Evolutionary conservation across 1,140 invertebrate species (phyloP).

Genomic region (Pseudomyrmex dendroicus): DNA sequence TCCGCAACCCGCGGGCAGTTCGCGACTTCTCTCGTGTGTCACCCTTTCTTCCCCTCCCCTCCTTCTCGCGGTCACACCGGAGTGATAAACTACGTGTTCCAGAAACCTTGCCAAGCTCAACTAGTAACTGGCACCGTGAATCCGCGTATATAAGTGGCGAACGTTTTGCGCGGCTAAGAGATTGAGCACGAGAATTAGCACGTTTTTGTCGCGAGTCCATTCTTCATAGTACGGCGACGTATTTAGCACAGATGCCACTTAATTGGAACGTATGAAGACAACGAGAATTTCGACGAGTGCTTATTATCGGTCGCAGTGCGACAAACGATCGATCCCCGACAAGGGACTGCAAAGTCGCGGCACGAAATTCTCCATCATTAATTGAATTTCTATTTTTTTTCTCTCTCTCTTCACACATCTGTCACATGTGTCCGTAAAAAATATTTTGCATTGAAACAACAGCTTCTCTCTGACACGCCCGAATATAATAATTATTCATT

Average conservation of each 20-base stretch:
- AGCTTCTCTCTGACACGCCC: too few relatives aligned
- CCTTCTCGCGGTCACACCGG: not conserved
- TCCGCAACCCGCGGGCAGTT: not conserved
- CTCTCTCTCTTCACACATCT: not conserved
- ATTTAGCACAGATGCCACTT: constrained; percentile 19
- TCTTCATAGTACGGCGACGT: not conserved
- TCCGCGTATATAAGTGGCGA: constrained; percentile 2
- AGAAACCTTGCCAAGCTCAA: constrained; percentile 44
- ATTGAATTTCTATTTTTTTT: not conserved
- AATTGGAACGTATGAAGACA: constrained; percentile 9
- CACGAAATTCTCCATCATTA: not conserved
- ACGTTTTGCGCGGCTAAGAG: constrained; percentile 5
- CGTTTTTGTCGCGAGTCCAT: constrained; percentile 13
- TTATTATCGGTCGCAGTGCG: not conserved
- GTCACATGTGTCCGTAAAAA: too few relatives aligned
- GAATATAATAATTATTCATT: not conserved
- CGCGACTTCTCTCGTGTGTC: not conserved
- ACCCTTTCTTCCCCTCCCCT: too few relatives aligned
- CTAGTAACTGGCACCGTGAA: constrained; percentile 21
- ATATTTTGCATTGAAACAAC: too few relatives aligned
- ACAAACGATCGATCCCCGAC: not conserved
- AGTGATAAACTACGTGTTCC: constrained; percentile 9
- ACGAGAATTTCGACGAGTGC: not conserved
- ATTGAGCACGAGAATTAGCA: constrained; percentile 17
- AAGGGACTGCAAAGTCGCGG: not conserved